Evolutionary conservation across 2,888 invertebrate species (phyloP).

Genomic region (Caenorhabditis virilis): DNA sequence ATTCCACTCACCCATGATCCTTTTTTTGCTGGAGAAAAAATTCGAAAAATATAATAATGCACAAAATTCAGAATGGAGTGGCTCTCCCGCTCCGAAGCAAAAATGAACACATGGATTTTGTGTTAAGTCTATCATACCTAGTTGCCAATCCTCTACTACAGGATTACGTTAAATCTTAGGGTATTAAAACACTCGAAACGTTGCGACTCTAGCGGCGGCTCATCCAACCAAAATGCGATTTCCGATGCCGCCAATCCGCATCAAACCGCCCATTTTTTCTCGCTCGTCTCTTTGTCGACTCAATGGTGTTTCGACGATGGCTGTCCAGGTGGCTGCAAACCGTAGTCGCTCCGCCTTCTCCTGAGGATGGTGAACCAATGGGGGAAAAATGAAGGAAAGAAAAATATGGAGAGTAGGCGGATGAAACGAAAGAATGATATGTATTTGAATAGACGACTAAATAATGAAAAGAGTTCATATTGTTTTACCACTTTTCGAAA

Average conservation of each 20-base stretch:
- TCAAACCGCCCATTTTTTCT: slow-evolving; percentile 22
- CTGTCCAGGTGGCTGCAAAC: slow-evolving; percentile 8
- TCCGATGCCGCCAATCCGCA: slow-evolving; percentile 20
- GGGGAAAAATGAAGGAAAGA: background rate
- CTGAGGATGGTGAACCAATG: slow-evolving; percentile 8
- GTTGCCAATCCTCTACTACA: slow-evolving; percentile 21
- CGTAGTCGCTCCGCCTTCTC: slow-evolving; percentile 29
- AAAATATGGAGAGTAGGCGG: background rate
- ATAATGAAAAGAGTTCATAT: too few relatives aligned
- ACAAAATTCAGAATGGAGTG: background rate
- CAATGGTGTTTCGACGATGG: slow-evolving; percentile 5
- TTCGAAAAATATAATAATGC: background rate
- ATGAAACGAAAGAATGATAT: background rate
- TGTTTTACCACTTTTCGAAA: too few relatives aligned
- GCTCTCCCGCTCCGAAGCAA: background rate
- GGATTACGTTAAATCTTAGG: slow-evolving; percentile 44
- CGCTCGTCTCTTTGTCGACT: slow-evolving; percentile 2
- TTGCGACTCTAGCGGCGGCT: slow-evolving; percentile 24
- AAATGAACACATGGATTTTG: background rate
- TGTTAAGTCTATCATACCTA: slow-evolving; percentile 23
- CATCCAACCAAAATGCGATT: slow-evolving; percentile 43
- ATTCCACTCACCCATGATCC: slow-evolving; percentile 9
- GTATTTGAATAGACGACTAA: too few relatives aligned
- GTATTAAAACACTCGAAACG: slow-evolving; percentile 36
- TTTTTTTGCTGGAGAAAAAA: background rate